Evolutionary conservation across 1,140 invertebrate species (phyloP), one percentile per base, ranked within the genome.

Genomic region (Psilanteris sp.): DNA sequence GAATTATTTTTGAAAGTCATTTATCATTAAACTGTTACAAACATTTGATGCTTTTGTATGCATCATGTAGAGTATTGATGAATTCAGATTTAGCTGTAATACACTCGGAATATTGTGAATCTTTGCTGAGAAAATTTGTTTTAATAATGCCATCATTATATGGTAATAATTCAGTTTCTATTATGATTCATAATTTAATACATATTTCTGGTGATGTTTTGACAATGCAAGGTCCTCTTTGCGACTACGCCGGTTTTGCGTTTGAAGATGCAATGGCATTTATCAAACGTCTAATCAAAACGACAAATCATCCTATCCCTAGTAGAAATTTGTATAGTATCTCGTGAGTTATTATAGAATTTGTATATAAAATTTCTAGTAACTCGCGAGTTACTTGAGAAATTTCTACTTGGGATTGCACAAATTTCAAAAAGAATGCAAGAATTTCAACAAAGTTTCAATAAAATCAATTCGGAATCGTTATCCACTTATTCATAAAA

Each of bases 61-160:
- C 13, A 5, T 29, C 61, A 22, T 66, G 61, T 52, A 10, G 44
- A 2, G 24, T 64, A 18, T 52, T 64, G 15, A 22, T 7, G 3
- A 13, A 16, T 9, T 5, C 10, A 20, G 20, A 50, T 1, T 24
- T 48, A 20, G 31, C 54, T 13, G 37, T 59, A 10, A n/a, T n/a
- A n/a, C n/a, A n/a, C 3, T 13, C 4, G 27, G 24, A 5, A 14
- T n/a, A 10, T 4, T 6, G 20, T 59, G 44, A 8, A 36, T 4
- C 1, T 20, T 26, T 29, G 11, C 36, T 59, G 10, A 9, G 36
- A 5, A 20, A 32, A 16, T 59, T 44, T 24, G 29, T 59, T 43
- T 41, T 15, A 2, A 34, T 59, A 11, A 43, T 59, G 54, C 54
- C 54, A 4, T 8, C 9, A 4, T 24, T 32, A 5, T 59, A 26